These are phyloP conservation scores for Lasioglossum vierecki DNA, from an alignment of 2,888 invertebrate species.

Conservation along the genomic window DNA sequence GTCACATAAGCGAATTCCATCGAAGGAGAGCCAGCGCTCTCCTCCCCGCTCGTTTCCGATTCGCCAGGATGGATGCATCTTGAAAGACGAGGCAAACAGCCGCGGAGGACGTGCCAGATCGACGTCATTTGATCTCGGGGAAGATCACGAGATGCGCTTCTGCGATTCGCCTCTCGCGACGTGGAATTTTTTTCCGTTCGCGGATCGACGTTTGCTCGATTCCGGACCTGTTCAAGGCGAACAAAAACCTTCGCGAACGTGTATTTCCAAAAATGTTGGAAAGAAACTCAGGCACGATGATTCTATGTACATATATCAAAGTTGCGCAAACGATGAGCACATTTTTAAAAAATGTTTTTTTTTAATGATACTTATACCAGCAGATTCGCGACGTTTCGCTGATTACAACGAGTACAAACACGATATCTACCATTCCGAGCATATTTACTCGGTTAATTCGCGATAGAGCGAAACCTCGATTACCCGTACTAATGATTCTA, in stretches of 20 bases:
- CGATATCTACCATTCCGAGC: not conserved
- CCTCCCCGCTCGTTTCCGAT: constrained; percentile 64
- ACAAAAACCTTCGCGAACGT: no score
- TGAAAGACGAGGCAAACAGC: constrained; percentile 59
- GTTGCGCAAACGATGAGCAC: no score
- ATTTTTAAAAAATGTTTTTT: no score
- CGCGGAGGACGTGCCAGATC: constrained; percentile 51
- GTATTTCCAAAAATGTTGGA: no score
- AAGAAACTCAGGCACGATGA: no score
- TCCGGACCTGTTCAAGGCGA: no score
- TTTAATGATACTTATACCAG: not conserved
- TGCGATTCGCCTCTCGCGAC: not conserved
- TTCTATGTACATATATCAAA: no score
- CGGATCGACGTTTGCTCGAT: not conserved
- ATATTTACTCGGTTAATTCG: not conserved
- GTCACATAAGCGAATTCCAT: constrained; percentile 74
- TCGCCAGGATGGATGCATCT: constrained; percentile 49
- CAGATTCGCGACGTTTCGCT: not conserved
- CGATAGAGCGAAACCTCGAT: not conserved
- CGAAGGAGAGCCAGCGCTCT: constrained; percentile 44
- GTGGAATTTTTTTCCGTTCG: not conserved
- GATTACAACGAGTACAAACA: not conserved
- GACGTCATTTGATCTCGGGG: constrained; percentile 63
- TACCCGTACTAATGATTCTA: not conserved
- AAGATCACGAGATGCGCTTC: constrained; percentile 40